Evolutionary conservation across 2,113 vertebrate species (phyloP).

Genomic region (Regulus satrapa): DNA sequence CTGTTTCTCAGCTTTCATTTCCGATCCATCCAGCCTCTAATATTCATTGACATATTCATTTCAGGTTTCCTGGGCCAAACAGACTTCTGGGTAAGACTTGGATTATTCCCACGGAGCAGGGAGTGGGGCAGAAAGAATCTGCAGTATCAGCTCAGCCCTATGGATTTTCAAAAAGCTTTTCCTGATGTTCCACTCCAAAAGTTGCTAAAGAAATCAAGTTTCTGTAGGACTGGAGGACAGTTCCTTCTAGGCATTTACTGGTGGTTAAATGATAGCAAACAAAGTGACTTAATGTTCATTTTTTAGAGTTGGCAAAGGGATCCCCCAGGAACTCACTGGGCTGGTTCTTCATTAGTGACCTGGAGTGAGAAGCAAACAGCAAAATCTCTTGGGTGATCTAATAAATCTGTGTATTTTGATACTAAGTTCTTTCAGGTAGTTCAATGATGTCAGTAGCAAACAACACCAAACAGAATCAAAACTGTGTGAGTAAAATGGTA

Average conservation of each 20-base stretch:
- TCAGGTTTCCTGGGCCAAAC: background rate
- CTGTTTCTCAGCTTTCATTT: background rate
- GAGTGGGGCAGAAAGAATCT: background rate
- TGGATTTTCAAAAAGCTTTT: background rate
- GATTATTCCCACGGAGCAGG: background rate
- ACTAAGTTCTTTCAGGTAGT: background rate
- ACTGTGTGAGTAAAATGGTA: background rate
- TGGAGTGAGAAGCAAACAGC: background rate
- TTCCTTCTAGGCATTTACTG: background rate
- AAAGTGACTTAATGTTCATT: background rate
- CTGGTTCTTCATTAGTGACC: background rate
- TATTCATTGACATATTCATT: background rate
- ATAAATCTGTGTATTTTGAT: background rate
- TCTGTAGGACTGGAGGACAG: background rate
- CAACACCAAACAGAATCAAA: background rate
- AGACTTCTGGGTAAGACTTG: background rate
- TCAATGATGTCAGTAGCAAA: background rate
- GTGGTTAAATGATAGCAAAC: background rate
- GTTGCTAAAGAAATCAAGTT: background rate
- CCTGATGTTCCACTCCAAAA: background rate
- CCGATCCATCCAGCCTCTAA: background rate
- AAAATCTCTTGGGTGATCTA: background rate
- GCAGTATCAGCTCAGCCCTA: background rate
- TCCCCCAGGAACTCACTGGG: background rate
- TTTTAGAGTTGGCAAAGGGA: background rate